Evolutionary conservation across 2,888 invertebrate genomes (phyloP).

Genomic region (Eristalis arbustorum): DNA sequence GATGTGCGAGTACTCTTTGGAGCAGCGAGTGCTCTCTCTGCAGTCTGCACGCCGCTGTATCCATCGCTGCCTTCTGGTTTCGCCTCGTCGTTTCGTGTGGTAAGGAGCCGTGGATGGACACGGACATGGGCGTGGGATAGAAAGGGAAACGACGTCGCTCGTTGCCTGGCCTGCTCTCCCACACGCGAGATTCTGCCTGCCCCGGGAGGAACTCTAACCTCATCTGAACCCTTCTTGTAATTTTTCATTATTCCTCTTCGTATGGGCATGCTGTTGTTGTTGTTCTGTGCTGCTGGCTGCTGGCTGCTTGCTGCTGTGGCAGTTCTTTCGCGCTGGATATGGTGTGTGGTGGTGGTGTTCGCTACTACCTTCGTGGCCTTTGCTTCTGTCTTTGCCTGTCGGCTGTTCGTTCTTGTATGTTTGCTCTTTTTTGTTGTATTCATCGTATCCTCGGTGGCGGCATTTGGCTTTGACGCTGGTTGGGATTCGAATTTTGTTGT

Average conservation of each 20-base stretch:
- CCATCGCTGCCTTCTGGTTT: slow-evolving; percentile 13
- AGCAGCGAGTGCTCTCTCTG: slow-evolving; percentile 8
- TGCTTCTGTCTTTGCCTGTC: slow-evolving; percentile 34
- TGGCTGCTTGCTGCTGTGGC: not conserved
- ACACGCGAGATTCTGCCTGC: slow-evolving; percentile 36
- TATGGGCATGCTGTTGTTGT: slow-evolving; percentile 39
- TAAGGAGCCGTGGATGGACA: not conserved
- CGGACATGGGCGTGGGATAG: slow-evolving; percentile 30
- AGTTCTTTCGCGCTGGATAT: not conserved
- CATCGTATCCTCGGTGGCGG: slow-evolving; percentile 54
- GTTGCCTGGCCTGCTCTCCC: slow-evolving; percentile 47
- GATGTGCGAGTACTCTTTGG: not conserved
- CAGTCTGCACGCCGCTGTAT: not conserved
- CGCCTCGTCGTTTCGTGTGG: slow-evolving; percentile 14
- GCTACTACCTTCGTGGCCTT: slow-evolving; percentile 47
- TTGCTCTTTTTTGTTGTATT: slow-evolving; percentile 12
- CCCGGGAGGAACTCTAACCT: slow-evolving; percentile 68
- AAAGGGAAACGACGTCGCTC: slow-evolving; percentile 42
- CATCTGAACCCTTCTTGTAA: slow-evolving; percentile 68
- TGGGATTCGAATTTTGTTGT: slow-evolving; percentile 65
- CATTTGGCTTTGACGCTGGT: slow-evolving; percentile 62
- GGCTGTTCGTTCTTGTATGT: not conserved
- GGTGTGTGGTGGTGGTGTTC: slow-evolving; percentile 11
- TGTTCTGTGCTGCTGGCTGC: not conserved
- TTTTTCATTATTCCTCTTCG: slow-evolving; percentile 64